A percentile compares a stretch with the other conserved stretches of the same genome.
phyloP scores from a whole-genome alignment of 2,113 vertebrate species.

The Psilopsiagon aurifrons region DNA sequence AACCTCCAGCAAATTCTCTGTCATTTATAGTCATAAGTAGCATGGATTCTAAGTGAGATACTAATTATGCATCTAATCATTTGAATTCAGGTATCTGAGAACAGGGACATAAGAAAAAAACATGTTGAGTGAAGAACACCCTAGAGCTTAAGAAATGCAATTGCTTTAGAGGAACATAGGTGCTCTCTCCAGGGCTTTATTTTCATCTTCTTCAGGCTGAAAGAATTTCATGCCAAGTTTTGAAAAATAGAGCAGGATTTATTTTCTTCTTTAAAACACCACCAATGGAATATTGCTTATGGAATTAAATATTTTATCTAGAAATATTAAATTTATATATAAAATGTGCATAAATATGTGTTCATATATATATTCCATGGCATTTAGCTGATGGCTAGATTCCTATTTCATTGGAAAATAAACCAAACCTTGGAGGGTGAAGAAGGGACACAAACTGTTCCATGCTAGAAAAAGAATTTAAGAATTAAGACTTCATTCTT shows the following conservation, averaged over 20 bases:
- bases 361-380: background rate
- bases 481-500: background rate
- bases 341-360: background rate
- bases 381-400: background rate
- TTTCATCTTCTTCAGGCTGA: background rate
- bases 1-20: background rate
- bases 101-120: background rate
- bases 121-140: background rate
- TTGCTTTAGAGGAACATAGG: background rate
- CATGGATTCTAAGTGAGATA: background rate
- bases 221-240: background rate
- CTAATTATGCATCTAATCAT: background rate
- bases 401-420: background rate
- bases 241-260: background rate
- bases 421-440: background rate
- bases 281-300: background rate
- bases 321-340: background rate
- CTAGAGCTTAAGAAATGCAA: background rate
- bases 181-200: background rate
- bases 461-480: background rate
- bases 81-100: background rate
- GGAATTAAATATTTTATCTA: background rate
- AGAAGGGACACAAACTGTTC: background rate
- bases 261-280: background rate
- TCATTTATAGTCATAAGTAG: background rate